Percentiles rank a stretch among this genome's conserved stretches.
phyloP scores from a whole-genome alignment of 2,888 invertebrate genomes.

The Belgica antarctica region DNA sequence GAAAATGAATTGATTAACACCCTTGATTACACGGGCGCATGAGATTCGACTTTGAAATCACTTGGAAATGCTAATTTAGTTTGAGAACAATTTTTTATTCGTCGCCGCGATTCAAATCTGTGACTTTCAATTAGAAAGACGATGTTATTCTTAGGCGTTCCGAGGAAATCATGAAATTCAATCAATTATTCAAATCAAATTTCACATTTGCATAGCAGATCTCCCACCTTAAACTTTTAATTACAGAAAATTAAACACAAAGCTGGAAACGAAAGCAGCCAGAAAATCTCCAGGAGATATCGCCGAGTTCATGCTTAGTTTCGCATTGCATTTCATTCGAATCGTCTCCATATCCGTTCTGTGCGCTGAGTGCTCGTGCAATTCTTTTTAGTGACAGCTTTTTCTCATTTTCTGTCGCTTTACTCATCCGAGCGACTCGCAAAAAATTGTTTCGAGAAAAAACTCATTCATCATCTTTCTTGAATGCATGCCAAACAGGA shows the following conservation, averaged over 20 bases:
- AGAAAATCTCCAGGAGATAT: background rate
- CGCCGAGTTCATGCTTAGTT: background rate
- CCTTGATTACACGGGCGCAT: slow-evolving; percentile 23
- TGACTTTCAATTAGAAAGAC: background rate
- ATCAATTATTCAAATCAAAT: slow-evolving; percentile 30
- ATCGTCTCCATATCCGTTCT: slow-evolving; percentile 16
- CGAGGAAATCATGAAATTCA: background rate
- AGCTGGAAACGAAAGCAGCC: background rate
- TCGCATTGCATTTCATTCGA: slow-evolving; percentile 7
- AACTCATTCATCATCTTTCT: slow-evolving; percentile 38
- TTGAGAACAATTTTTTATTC: background rate
- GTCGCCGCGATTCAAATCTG: background rate
- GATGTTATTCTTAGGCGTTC: background rate
- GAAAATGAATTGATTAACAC: slow-evolving; percentile 33
- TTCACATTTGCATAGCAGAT: background rate
- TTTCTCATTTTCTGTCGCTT: background rate
- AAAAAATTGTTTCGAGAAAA: slow-evolving; percentile 8
- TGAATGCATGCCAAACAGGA: slow-evolving; percentile 40
- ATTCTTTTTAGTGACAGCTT: background rate
- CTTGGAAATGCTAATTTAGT: slow-evolving; percentile 36
- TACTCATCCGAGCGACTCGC: background rate
- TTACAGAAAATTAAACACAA: background rate
- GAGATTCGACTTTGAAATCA: slow-evolving; percentile 9
- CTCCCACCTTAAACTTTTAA: background rate
- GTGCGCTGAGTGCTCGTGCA: background rate